Base-by-base conservation (phyloP, 2,888 invertebrate species). In the Steinernema hermaphroditum region DNA sequence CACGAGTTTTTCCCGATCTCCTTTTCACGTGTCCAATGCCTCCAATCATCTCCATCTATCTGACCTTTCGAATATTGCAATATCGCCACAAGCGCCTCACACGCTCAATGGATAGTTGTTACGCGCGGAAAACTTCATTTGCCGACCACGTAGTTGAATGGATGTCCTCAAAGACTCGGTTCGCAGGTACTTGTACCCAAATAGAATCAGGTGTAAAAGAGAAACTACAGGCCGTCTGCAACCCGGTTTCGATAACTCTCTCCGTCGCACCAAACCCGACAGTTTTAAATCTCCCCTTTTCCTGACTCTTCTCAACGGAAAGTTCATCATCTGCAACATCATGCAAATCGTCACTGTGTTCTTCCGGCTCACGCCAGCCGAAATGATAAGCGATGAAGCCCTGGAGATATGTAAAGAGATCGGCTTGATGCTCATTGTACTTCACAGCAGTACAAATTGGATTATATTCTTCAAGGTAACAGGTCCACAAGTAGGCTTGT, bases 61-160 rank as follows among this genome's bases (percentile, higher is more conserved):
- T 69, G 19, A 69, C 69, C n/a, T 41, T 32, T 16, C 44, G 49
- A 16, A 69, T 69, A 16, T 19, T 69, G 22, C 49, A 69, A 44
- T 69, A 69, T 29, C 69, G 69, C 29, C 69, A 69, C 41, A 69
- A 69, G n/a, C 69, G 69, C 24, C 69, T 69, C 14, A 49, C 49
- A 4, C 44, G 69, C 24, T 69, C 69, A 9, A 69, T 69, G 69
- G 49, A 69, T 32, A 69, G 29, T 27, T 41, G 46, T 27, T 46
- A 69, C 16, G 49, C 49, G 9, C 37, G 69, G n/a, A 69, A 69
- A 69, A 69, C 49, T n/a, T 69, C 69, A 8, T 46, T 69, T 27
- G 69, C 46, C 16, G 69, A 69, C 19, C 69, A 69, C 46, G n/a
- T 69, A 4, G 49, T 69, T 27, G 69, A 69, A 24, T 69, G 49